Evolutionary conservation across 2,113 vertebrate species (phyloP), one percentile per base, ranked within the genome.

Genomic region (Mastomys natalensis): DNA sequence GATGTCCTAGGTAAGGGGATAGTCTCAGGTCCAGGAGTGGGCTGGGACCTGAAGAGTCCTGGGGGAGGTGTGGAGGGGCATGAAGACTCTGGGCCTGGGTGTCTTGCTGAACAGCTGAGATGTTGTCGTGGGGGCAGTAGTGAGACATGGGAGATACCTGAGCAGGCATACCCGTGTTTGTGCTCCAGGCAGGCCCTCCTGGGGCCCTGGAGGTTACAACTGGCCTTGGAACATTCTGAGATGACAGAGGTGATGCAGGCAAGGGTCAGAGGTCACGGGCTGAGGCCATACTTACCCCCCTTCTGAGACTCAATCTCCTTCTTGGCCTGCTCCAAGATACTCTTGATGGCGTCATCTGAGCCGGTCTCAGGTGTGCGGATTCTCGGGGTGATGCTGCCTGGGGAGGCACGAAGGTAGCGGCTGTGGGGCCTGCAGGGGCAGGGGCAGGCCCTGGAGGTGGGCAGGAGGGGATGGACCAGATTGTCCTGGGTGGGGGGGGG

Each of bases 251-350:
- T 2, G 3, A 7, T 40, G 19, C 3, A 4, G 64, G 13, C 21
- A 13, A 40, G 73, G 43, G 48, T 48, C n/a, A 1, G 53, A 34
- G 55, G 1, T 87, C 84, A 4, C 12, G 24, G 55, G 53, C 29
- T 0, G 17, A 0, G 3, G 26, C 1, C 0, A 91, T 80, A 98
- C 99, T 98, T 90, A 99, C 99, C 99, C 98, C 99, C 99, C 98
- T 99, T 99, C 98, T 99, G 99, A 0, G 99, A 99, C 98, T 99
- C 99, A 21, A 99, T 99, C 98, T 99, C 99, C 98, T 99, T 99
- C 98, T 99, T 99, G 19, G 99, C 99, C 98, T 99, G 99, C 98
- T 99, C 99, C 97, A 99, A 98, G 98, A 99, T 99, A 98, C 97
- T 99, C 99, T 99, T 99, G 98, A 99, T 99, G 98, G 99, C 99